phyloP scores from a whole-genome alignment of 2,113 vertebrate species.

The Rynchops niger region DNA sequence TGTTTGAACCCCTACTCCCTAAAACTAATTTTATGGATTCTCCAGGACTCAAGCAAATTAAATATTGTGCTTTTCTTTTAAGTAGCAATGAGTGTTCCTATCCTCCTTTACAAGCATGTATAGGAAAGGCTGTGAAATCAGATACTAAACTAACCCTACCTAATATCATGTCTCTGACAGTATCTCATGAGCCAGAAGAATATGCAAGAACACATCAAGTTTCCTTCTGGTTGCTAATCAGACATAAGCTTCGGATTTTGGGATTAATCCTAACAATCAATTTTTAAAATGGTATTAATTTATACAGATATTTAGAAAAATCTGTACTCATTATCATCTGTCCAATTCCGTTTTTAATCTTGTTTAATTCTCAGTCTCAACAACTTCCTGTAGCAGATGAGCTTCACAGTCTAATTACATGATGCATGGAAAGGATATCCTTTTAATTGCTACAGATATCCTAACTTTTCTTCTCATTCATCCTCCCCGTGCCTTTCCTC shows the following conservation, averaged over 20 bases:
- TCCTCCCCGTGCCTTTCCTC: not conserved
- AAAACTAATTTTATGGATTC: not conserved
- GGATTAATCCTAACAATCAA: constrained; percentile 17
- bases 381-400: constrained; percentile 44
- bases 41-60: not conserved
- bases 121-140: not conserved
- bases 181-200: constrained; percentile 14
- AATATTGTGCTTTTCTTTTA: not conserved
- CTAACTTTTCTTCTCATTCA: not conserved
- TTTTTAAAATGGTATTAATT: not conserved
- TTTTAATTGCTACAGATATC: constrained; percentile 34
- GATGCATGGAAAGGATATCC: not conserved
- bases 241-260: not conserved
- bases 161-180: not conserved
- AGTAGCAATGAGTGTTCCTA: not conserved
- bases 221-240: constrained; percentile 40
- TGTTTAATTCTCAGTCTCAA: constrained; percentile 44
- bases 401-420: not conserved
- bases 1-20: not conserved
- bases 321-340: not conserved
- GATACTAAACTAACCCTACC: not conserved
- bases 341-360: constrained; percentile 24
- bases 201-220: not conserved
- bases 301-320: constrained; percentile 23
- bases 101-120: not conserved